Conservation (phyloP, 1,140 invertebrate species). For the Belonocnema kinseyi region DNA sequence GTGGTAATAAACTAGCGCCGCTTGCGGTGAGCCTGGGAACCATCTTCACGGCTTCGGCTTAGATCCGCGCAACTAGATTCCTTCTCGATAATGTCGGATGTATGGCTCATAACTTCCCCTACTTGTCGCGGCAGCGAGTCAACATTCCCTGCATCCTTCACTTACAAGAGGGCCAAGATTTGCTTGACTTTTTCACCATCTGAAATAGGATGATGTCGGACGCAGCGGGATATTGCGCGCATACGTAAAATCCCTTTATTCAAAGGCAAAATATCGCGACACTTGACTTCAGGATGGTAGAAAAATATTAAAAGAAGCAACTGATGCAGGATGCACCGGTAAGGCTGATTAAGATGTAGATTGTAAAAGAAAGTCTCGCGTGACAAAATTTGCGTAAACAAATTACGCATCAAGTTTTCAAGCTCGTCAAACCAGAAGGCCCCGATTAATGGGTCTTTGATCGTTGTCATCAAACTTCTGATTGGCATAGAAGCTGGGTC, state of each 20-base stretch:
- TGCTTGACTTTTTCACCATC: background rate
- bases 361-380: slow-evolving; percentile 28
- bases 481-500: slow-evolving; percentile 40
- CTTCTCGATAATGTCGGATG: slow-evolving; percentile 56
- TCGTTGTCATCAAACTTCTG: slow-evolving; percentile 37
- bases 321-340: background rate
- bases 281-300: background rate
- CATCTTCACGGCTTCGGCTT: slow-evolving; percentile 57
- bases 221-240: slow-evolving; percentile 1
- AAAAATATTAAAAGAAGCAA: background rate
- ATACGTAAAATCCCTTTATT: background rate
- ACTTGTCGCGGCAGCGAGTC: slow-evolving; percentile 51
- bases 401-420: slow-evolving; percentile 32
- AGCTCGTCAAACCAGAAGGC: slow-evolving; percentile 40
- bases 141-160: slow-evolving; percentile 55
- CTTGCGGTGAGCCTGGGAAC: slow-evolving; percentile 56
- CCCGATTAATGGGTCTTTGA: background rate
- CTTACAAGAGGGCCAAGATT: slow-evolving; percentile 37
- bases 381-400: slow-evolving; percentile 44
- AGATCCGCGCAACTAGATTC: slow-evolving; percentile 58
- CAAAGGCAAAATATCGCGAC: background rate
- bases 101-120: slow-evolving; percentile 58
- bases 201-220: slow-evolving; percentile 5
- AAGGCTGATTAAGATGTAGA: background rate
- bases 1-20: slow-evolving; percentile 57